A percentile compares a stretch with the other conserved stretches of the same genome.
Conservation (phyloP, 1,140 invertebrate species). For the Trichoplusia ni region DNA sequence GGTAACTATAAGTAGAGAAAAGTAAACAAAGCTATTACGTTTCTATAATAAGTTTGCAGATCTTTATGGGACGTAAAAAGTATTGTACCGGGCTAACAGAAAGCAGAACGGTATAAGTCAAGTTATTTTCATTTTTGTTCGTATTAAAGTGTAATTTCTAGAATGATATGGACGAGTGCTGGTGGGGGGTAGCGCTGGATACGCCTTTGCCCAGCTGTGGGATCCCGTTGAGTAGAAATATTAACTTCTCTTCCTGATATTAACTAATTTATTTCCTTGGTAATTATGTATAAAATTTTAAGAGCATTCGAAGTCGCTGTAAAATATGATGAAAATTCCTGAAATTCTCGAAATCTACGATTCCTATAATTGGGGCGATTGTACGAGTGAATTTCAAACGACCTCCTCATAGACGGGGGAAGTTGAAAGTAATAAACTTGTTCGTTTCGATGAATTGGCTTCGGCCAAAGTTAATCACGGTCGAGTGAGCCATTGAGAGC, state of each 20-base stretch:
- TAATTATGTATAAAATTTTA: too few relatives aligned
- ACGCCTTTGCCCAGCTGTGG: too few relatives aligned
- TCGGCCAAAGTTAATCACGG: constrained; percentile 68
- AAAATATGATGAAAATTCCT: constrained; percentile 52
- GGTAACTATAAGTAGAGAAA: constrained; percentile 12
- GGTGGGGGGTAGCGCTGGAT: too few relatives aligned
- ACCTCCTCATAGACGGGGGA: constrained; percentile 54
- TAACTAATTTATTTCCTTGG: too few relatives aligned
- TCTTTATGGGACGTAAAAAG: constrained; percentile 23
- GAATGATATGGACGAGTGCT: too few relatives aligned
- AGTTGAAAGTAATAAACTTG: constrained; percentile 72
- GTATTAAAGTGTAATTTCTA: background rate
- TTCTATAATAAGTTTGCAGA: constrained; percentile 23
- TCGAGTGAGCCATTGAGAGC: constrained; percentile 40
- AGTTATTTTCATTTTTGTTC: too few relatives aligned
- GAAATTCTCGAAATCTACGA: constrained; percentile 55
- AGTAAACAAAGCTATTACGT: constrained; percentile 29
- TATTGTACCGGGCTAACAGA: constrained; percentile 14
- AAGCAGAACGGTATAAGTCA: constrained; percentile 8
- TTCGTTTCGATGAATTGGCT: constrained; percentile 71
- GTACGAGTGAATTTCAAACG: constrained; percentile 52
- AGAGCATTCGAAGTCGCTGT: too few relatives aligned
- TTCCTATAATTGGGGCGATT: constrained; percentile 66
- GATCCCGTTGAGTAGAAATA: too few relatives aligned
- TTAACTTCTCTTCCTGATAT: constrained; percentile 33